Base-by-base conservation (phyloP, 1,140 invertebrate species). In the Zaprionus ghesquierei region DNA sequence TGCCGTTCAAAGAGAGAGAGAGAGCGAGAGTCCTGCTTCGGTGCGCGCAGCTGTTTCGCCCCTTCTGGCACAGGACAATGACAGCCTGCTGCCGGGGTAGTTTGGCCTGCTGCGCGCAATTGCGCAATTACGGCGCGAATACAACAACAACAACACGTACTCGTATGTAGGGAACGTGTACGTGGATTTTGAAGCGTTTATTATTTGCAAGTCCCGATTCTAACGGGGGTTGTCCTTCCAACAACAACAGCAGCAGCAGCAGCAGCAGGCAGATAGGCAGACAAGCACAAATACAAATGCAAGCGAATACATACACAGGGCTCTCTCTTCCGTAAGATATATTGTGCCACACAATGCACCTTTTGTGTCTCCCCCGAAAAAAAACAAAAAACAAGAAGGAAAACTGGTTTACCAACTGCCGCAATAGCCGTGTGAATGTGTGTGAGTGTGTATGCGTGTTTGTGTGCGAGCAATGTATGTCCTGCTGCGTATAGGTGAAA, bases 381-480 rank as follows among this genome's bases (percentile, higher is more conserved):
- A 73, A 63, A 78, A 77, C 49, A 49, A 44, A 75, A 35, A 77
- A 71, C 62, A 38, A 46, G 56, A 38, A 53, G 58, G 53, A 77
- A 89, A 87, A 87, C 82, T 77, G 82, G 82, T 87, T 87, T 87
- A 63, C 84, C 82, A 87, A 87, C 82, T 87, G 82, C 63, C 73
- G 65, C 51, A 38, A 62, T 68, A 59, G 3, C 23, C 13, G 13
- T 12, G 35, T 53, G 22, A 51, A 27, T 61, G 27, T 31, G 38
- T 23, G 46, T 49, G 55, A 18, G 5, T 49, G 15, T 27, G 58
- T 9, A 18, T 18, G 18, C 35, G 23, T 27, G 23, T 33, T 54
- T 59, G 44, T 51, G 55, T 49, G 23, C 13, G 23, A 31, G 27
- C 27, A 22, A 25, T 12, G 25, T 20, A 35, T 31, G 60, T 61